phyloP scores from a whole-genome alignment of 2,113 vertebrate genomes.

The Hippopotamus amphibius region DNA sequence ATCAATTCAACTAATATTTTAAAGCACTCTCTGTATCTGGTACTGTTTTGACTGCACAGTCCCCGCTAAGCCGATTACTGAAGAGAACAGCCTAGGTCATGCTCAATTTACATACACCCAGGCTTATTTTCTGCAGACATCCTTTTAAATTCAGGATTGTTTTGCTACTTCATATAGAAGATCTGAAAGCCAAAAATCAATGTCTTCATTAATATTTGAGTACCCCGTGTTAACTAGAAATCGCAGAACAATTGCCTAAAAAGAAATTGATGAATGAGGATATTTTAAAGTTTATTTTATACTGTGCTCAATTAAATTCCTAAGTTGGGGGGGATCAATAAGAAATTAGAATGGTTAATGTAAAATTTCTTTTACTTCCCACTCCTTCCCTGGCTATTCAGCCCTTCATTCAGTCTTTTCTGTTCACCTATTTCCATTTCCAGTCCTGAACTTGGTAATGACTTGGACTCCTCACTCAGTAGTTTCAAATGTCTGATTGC shows the following conservation, averaged over 20 bases:
- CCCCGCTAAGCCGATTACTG: background rate
- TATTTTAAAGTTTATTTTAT: slow-evolving; percentile 3
- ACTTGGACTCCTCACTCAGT: background rate
- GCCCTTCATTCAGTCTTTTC: background rate
- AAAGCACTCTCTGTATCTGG: background rate
- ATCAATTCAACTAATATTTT: background rate
- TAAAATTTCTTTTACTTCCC: background rate
- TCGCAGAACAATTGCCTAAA: background rate
- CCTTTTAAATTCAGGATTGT: background rate
- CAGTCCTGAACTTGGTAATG: background rate
- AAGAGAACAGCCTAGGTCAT: background rate
- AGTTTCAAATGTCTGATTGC: background rate
- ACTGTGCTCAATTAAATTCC: background rate
- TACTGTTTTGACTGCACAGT: background rate
- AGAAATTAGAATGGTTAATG: background rate
- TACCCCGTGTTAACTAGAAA: background rate
- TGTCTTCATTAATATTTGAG: background rate
- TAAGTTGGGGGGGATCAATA: background rate
- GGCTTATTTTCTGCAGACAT: background rate
- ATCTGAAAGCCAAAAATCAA: background rate
- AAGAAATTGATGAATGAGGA: background rate
- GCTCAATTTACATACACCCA: background rate
- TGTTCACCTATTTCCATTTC: background rate
- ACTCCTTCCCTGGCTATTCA: background rate
- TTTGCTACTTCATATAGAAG: background rate